Evolutionary conservation across 2,888 invertebrate genomes (phyloP).

Genomic region (Mythimna impura): DNA sequence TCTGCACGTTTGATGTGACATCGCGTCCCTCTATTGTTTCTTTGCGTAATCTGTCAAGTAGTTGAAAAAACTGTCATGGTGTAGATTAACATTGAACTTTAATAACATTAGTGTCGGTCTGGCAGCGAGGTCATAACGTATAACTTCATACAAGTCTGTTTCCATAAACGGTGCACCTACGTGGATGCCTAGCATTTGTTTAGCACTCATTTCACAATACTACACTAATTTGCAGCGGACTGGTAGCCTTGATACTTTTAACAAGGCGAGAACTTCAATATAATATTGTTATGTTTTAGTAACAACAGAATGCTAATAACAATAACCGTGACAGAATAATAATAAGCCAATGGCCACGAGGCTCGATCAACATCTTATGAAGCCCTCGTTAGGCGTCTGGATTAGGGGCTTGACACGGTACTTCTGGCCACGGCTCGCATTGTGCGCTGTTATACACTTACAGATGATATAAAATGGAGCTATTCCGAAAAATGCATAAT

Average conservation of each 20-base stretch:
- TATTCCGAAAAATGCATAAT: no score
- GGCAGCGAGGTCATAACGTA: not conserved
- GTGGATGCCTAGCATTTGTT: not conserved
- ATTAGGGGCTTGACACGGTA: no score
- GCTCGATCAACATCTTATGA: no score
- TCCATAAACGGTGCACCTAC: not conserved
- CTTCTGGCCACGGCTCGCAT: no score
- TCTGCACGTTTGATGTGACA: not conserved
- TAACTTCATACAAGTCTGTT: not conserved
- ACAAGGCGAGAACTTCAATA: not conserved
- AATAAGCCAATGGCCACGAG: no score
- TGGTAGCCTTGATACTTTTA: conserved; percentile 12
- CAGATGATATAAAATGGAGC: no score
- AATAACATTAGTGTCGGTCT: not conserved
- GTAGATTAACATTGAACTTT: not conserved
- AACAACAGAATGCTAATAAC: not conserved
- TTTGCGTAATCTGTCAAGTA: not conserved
- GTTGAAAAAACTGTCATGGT: not conserved
- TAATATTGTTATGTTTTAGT: conserved; percentile 6
- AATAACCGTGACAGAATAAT: not conserved
- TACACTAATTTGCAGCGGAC: conserved; percentile 7
- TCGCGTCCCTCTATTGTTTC: not conserved
- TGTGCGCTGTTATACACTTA: no score
- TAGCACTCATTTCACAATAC: conserved; percentile 10
- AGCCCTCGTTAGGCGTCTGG: no score